Base-by-base conservation (phyloP, 2,888 invertebrate species). In the Drosophila paramelanica region DNA sequence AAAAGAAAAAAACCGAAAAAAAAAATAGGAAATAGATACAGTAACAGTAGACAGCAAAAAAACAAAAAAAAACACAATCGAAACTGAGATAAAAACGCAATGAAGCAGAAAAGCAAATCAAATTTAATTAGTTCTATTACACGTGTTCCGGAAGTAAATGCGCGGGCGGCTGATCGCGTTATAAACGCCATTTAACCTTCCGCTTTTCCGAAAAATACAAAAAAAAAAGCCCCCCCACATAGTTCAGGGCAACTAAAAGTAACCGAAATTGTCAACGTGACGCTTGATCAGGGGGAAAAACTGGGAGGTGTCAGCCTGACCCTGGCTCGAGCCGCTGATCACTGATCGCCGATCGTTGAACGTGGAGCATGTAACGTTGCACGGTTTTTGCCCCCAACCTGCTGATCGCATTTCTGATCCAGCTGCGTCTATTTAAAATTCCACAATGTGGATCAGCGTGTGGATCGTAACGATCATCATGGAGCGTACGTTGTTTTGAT, bases 131-230 rank as follows among this genome's bases (percentile, higher is more conserved):
- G 49, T 45, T 60, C 38, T 50, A 72, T 75, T 81, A 66, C 80
- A 80, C 75, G 89, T 86, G 70, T 67, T 82, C 81, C 89, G 89
- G 89, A 89, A 75, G 68, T 57, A 62, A 85, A 70, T 52, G 42
- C 33, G 59, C 64, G 52, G 33, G 50, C 49, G 57, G 33, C 42
- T 17, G 73, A 77, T 75, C 67, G 60, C 61, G 58, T 76, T 73
- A 68, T 70, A 60, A 71, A 77, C 73, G 77, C 81, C 74, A 71
- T 79, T 79, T 68, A 79, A 81, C 75, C 79, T 79, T 77, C 80
- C 77, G 80, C 59, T 71, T 60, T 70, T 69, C 74, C 60, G 51
- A 61, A 36, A 23, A 56, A 45, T 4, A 17, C 45, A 55, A 51
- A 52, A 46, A 5, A 17, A 53, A 39, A 14, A 41, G 41, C 31